These are phyloP conservation scores for Sebastolobus alascanus DNA, from an alignment of 2,797 vertebrate genomes.

Conservation along the genomic window DNA sequence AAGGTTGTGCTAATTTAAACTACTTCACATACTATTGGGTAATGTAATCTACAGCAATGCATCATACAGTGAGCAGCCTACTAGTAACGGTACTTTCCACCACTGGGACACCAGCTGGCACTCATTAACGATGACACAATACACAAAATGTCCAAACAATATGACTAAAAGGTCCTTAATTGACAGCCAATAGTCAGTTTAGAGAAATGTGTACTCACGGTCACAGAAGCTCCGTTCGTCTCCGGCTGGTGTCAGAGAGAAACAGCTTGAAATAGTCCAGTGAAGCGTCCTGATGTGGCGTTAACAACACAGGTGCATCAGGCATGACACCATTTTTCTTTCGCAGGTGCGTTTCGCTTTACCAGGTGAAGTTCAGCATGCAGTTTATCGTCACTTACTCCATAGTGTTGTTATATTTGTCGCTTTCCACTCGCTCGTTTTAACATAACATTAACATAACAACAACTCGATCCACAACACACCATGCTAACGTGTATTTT, in stretches of 20 bases:
- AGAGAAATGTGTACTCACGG: background rate
- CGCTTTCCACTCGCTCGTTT: background rate
- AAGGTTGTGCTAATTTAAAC: too few species aligned
- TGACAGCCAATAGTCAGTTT: background rate
- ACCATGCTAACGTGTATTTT: background rate
- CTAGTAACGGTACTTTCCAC: too few species aligned
- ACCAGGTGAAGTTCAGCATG: background rate
- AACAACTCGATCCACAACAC: background rate
- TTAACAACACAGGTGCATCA: background rate
- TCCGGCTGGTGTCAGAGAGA: background rate
- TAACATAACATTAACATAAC: background rate
- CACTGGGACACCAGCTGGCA: too few species aligned
- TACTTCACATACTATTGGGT: too few species aligned
- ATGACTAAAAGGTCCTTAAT: background rate
- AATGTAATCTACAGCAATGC: too few species aligned
- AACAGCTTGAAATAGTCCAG: background rate
- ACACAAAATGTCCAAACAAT: background rate
- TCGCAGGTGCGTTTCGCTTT: background rate
- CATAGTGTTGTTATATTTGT: background rate
- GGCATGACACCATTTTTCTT: background rate
- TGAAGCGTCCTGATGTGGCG: background rate
- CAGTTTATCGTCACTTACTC: background rate
- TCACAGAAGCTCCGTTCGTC: background rate
- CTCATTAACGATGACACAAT: background rate
- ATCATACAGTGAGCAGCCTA: too few species aligned